These are phyloP conservation scores for Drosophila albomicans DNA, from an alignment of 1,140 invertebrate species.

Conservation along the genomic window DNA sequence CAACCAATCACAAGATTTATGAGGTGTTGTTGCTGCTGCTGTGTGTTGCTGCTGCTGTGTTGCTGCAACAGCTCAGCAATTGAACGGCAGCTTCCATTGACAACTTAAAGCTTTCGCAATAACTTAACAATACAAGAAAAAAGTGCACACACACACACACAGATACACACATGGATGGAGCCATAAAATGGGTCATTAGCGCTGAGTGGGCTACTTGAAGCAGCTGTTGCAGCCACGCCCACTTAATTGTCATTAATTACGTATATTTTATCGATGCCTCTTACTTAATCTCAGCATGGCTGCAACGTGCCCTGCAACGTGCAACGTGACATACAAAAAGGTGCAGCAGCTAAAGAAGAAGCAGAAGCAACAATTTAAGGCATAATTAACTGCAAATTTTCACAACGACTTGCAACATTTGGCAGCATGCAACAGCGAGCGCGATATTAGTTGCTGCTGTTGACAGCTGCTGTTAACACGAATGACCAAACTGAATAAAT, in stretches of 20 bases:
- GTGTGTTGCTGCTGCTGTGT: not conserved
- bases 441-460: not conserved
- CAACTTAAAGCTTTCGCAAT: slow-evolving; percentile 52
- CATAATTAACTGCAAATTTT: slow-evolving; percentile 69
- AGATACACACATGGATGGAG: not conserved
- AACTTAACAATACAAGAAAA: slow-evolving; percentile 46
- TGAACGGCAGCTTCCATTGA: slow-evolving; percentile 35
- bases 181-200: slow-evolving; percentile 73
- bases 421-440: slow-evolving; percentile 10
- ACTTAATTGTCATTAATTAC: slow-evolving; percentile 60
- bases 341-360: slow-evolving; percentile 10
- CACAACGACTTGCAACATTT: slow-evolving; percentile 46
- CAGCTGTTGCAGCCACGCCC: slow-evolving; percentile 49
- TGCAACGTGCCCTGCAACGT: slow-evolving; percentile 22
- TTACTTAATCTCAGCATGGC: slow-evolving; percentile 54
- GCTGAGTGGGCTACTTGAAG: slow-evolving; percentile 28
- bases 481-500: slow-evolving; percentile 39
- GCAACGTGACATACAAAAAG: slow-evolving; percentile 31
- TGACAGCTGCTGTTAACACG: slow-evolving; percentile 27
- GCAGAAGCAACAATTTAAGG: slow-evolving; percentile 24
- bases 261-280: slow-evolving; percentile 54
- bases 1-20: slow-evolving; percentile 20
- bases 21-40: slow-evolving; percentile 3
- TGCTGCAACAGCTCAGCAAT: slow-evolving; percentile 38
- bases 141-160: slow-evolving; percentile 36